Base-by-base conservation (phyloP, 2,888 invertebrate species). In the Acrocera orbiculus region DNA sequence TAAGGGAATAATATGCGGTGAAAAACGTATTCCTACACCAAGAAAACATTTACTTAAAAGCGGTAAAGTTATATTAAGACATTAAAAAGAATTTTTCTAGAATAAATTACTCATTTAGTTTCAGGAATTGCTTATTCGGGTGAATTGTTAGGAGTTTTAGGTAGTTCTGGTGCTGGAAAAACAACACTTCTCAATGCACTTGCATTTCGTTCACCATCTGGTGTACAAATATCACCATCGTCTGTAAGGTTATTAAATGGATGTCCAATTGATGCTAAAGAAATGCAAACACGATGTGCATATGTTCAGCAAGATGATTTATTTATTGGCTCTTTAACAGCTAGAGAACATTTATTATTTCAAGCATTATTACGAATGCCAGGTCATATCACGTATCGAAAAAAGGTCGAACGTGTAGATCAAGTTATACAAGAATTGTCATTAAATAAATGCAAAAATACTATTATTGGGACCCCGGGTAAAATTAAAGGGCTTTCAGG, bases 251-350 rank as follows among this genome's bases (percentile, higher is more conserved):
- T 70, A 8, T 51, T 86, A 11, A 92, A 92, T 50, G 89, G 87
- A 0, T 68, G 72, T 46, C 73, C 74, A 3, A 74, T 82, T 2
- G 72, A 73, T 9, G 69, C 77, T 11, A 73, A 71, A 38, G 70
- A 73, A 24, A 65, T 81, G 49, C 76, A 76, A 33, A 76, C 80
- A 7, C 66, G 82, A 22, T 81, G 83, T 13, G 89, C 87, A 0
- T 93, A 92, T 48, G 89, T 93, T 0, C 90, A 92, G 51, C 93
- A 93, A 54, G 82, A 90, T 47, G 92, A 93, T 57, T 62, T 92
- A 32, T 93, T 93, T 53, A 80, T 93, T 44, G 85, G 86, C 0
- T 83, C 82, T 0, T 63, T 93, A 29, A 90, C 90, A 2, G 89
- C 90, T 0, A 67, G 69, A 40, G 92, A 93, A 51, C 90, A 92